Conservation (phyloP, 2,888 invertebrate species). For the Lasioglossum pauxillum region DNA sequence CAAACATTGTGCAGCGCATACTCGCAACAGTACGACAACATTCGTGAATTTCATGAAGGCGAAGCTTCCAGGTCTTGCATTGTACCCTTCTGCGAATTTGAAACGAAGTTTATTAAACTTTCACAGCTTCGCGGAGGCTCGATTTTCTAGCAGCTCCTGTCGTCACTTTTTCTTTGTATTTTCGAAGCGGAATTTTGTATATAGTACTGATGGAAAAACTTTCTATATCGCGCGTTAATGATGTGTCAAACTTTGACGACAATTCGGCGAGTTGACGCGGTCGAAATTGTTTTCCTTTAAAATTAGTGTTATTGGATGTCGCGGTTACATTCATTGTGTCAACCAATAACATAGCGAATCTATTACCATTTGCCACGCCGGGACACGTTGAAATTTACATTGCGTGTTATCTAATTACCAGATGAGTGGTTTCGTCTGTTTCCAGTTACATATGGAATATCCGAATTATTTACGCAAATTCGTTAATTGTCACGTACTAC, state of each 20-base stretch:
- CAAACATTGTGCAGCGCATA: background rate
- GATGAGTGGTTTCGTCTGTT: too few species aligned
- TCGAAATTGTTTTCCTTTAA: too few species aligned
- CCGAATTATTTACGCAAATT: background rate
- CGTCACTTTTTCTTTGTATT: too few species aligned
- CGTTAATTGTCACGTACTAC: background rate
- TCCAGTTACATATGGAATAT: background rate
- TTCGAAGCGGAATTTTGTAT: background rate
- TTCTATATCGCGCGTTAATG: background rate
- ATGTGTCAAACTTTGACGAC: background rate
- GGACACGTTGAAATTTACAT: background rate
- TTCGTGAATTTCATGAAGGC: background rate
- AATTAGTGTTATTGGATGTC: background rate
- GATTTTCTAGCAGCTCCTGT: background rate
- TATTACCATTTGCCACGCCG: background rate
- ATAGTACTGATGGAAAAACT: background rate
- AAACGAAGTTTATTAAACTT: constrained; percentile 14
- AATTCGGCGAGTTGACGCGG: background rate
- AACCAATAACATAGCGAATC: background rate
- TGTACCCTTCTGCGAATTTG: background rate
- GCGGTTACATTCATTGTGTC: background rate
- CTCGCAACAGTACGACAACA: background rate
- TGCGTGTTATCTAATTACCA: background rate
- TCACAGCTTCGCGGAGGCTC: background rate
- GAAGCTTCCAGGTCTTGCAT: background rate